These are phyloP conservation scores for Tipula vernalis DNA, from an alignment of 2,888 invertebrate species.

Conservation along the genomic window DNA sequence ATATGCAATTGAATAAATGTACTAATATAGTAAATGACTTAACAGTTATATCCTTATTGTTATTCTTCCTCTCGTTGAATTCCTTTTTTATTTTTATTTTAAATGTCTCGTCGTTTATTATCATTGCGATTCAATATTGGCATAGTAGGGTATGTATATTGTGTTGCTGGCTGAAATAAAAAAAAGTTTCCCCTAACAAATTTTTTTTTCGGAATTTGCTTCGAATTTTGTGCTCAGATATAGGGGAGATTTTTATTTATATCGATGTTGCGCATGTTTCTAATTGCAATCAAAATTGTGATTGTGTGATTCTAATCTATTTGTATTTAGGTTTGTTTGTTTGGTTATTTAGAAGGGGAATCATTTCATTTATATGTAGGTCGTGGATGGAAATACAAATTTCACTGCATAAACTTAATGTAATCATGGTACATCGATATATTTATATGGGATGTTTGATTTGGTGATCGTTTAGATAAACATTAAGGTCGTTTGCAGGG, in stretches of 20 bases:
- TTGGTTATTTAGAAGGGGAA: neutral
- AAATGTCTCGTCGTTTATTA: neutral
- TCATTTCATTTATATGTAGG: neutral
- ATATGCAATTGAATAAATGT: neutral
- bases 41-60: constrained; percentile 4
- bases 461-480: neutral
- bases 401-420: neutral
- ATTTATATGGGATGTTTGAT: neutral
- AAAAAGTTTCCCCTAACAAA: neutral
- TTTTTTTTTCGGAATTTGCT: neutral
- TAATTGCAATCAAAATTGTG: constrained; percentile 4
- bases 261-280: neutral
- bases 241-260: neutral
- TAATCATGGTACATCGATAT: neutral
- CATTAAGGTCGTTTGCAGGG: neutral
- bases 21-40: neutral
- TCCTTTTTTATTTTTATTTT: neutral
- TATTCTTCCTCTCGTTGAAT: neutral
- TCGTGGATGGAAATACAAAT: neutral
- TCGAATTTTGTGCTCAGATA: neutral
- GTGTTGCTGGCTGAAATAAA: neutral
- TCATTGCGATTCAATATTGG: neutral
- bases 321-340: constrained; percentile 4
- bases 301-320: neutral
- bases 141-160: neutral